These are phyloP conservation scores for Nymphicus hollandicus DNA, from an alignment of 2,113 vertebrate species.

Conservation along the genomic window DNA sequence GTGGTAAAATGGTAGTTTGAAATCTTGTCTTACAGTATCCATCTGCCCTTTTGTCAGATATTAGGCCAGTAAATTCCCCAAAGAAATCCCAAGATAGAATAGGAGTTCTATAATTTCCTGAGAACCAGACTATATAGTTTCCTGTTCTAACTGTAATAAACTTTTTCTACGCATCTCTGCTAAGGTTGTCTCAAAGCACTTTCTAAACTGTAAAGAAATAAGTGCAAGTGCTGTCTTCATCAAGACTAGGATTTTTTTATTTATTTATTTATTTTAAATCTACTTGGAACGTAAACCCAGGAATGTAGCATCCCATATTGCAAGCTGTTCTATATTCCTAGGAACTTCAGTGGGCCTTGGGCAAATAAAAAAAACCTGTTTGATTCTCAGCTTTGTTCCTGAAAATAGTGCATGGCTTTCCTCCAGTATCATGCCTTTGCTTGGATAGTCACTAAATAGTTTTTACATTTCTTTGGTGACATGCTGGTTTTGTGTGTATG, in stretches of 20 bases:
- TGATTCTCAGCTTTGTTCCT: background rate
- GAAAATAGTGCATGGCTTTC: background rate
- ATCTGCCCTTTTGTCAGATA: background rate
- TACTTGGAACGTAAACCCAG: background rate
- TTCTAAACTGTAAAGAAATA: background rate
- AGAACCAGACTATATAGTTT: background rate
- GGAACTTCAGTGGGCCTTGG: background rate
- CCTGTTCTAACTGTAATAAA: background rate
- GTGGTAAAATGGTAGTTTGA: background rate
- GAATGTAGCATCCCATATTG: background rate
- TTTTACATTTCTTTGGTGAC: background rate
- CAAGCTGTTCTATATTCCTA: background rate
- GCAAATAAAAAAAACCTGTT: background rate
- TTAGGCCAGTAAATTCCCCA: background rate
- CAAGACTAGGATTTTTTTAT: background rate
- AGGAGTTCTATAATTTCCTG: background rate
- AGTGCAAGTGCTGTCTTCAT: background rate
- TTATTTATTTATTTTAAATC: background rate
- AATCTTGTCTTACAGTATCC: background rate
- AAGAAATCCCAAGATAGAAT: background rate
- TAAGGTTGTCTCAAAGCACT: background rate
- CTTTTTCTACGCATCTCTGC: background rate
- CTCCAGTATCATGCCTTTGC: background rate
- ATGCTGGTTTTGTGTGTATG: background rate
- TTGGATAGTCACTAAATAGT: background rate